Base-by-base conservation (phyloP, 2,113 vertebrate species). In the Rallus limicola region DNA sequence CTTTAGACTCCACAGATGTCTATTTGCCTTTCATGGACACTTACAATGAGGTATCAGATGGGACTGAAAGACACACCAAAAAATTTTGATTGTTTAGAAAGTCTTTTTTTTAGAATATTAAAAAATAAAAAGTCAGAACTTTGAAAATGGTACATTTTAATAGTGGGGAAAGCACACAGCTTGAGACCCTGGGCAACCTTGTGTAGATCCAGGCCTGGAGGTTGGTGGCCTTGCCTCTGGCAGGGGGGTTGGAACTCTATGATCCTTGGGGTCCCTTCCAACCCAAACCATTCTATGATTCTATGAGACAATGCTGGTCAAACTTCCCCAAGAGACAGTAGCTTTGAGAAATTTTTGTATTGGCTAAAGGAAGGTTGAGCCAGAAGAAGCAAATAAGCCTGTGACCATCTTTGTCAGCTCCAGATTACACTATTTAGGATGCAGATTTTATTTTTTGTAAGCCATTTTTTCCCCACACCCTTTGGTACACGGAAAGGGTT, bases 401-500 rank as follows among this genome's bases (percentile, higher is more conserved):
- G 11, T 50, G 80, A 68, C 63, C 46, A 75, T 58, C n/a, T 44
- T 69, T 88, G 55, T 60, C 44, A 64, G 25, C 9, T 65, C 63
- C 70, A 80, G 85, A 90, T 87, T 56, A 65, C n/a, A 90, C 23
- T n/a, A 58, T 71, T 94, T 92, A 88, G 52, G 62, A 82, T 74
- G 34, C 0, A 3, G 33, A 33, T 12, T 60, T 52, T 92, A 44
- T 46, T 46, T 46, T 46, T 46, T 88, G 12, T 40, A 19, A 48
- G 5, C 23, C 50, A 34, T 81, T 95, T 92, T 88, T 53, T 83
- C 53, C 28, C 53, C n/a, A 71, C 48, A 78, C 13, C 8, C 24
- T 72, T 84, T 65, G 40, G 65, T 90, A 64, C 33, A 48, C 4
- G 19, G 65, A 83, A 74, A 75, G 26, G 24, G 26, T 24, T 56